Evolutionary conservation across 1,140 invertebrate species (phyloP).

Genomic region (Steinernema feltiae): DNA sequence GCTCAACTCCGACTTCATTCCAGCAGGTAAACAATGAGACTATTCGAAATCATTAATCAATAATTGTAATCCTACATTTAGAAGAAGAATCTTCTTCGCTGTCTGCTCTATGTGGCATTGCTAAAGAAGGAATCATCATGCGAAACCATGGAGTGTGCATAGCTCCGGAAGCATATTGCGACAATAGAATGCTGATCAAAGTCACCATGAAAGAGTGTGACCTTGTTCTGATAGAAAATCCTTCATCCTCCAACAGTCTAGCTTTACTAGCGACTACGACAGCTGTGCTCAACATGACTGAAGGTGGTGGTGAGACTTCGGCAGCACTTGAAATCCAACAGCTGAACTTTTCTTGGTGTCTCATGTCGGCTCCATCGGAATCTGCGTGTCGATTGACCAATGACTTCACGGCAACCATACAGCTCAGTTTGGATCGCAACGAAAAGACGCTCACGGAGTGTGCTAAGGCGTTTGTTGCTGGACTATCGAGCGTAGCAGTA

Average conservation of each 20-base stretch:
- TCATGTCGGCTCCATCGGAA: conserved; percentile 42
- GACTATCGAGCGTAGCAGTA: not conserved
- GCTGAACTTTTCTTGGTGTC: conserved; percentile 43
- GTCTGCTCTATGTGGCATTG: conserved; percentile 1
- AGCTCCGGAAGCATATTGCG: conserved; percentile 52
- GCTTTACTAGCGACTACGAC: conserved; percentile 67
- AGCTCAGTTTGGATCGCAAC: not conserved
- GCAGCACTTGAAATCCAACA: conserved; percentile 53
- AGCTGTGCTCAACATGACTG: conserved; percentile 76
- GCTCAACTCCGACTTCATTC: conserved; percentile 50
- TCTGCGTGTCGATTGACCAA: conserved; percentile 45
- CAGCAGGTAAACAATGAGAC: too few relatives aligned
- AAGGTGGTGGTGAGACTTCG: conserved; percentile 58
- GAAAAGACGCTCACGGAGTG: conserved; percentile 4
- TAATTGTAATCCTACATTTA: not conserved
- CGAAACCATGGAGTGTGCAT: conserved; percentile 58
- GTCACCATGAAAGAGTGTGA: conserved; percentile 91
- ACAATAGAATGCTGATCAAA: conserved; percentile 71
- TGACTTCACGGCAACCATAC: conserved; percentile 42
- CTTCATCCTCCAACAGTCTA: conserved; percentile 70
- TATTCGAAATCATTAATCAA: not conserved
- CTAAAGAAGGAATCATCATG: conserved; percentile 59
- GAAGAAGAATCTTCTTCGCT: not conserved
- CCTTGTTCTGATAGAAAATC: conserved; percentile 84
- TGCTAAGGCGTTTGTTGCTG: conserved; percentile 13